Base-by-base conservation (phyloP, 2,888 invertebrate genomes). In the Drosophila nr. perissopoda region DNA sequence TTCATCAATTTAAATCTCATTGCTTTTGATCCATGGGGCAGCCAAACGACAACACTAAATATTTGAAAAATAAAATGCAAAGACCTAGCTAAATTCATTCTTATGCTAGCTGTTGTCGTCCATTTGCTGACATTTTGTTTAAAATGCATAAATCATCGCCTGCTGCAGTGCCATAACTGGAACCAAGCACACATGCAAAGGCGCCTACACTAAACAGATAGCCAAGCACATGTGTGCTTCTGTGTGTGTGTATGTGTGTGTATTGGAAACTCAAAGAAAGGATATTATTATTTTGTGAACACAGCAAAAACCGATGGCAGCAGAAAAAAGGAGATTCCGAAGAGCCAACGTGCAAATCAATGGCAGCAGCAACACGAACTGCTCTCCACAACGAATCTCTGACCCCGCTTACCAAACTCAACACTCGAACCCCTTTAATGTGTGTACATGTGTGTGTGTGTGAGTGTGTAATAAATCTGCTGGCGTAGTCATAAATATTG, bases 401-500 rank as follows among this genome's bases (percentile, higher is more conserved):
- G 21, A 13, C 16, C 29, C 21, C 7, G 8, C 33, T 53, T 25
- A 21, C 31, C 64, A 21, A 33, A 49, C 66, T 60, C 60, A 60
- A 49, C 52, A 53, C 67, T 54, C 58, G 42, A 7, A 48, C 52
- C n/a, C 36, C 31, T 11, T 57, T n/a, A 25, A 27, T 33, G 21
- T 11, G 13, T n/a, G 25, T 31, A 6, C 16, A 31, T 29, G 31
- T 42, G 54, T 29, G 10, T 34, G 34, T 48, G 56, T 40, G 36
- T 38, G 49, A 42, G 52, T 69, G 54, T 82, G 84, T 81, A 86
- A 88, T 88, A 87, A 88, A 87, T 87, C 84, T 88, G 89, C 80
- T 81, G 65, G 80, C 78, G 65, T 81, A 86, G 87, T 87, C 87
- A 87, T 87, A 87, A 87, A 87, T 87, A 87, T 88, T 87, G 87